phyloP scores from a whole-genome alignment of 2,888 invertebrate species.

The Pachydiplax longipennis region DNA sequence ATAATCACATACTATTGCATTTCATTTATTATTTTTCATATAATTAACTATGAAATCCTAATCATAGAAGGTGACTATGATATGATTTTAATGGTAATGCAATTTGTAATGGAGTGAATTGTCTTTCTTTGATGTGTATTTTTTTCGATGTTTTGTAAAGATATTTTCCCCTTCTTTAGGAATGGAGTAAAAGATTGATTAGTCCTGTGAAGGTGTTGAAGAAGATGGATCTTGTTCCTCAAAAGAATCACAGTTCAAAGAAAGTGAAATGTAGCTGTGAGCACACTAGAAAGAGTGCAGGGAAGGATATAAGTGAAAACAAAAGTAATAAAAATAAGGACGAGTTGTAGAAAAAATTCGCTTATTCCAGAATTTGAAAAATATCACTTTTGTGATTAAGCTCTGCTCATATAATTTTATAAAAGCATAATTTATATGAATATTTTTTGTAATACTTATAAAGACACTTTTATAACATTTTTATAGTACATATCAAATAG shows the following conservation, averaged over 20 bases:
- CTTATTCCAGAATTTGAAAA: not conserved
- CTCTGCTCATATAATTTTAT: too few relatives aligned
- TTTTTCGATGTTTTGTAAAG: not conserved
- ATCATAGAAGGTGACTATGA: too few relatives aligned
- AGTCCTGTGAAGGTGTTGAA: conserved; percentile 66
- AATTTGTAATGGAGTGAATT: too few relatives aligned
- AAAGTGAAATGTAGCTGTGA: conserved; percentile 51
- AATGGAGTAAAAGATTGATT: conserved; percentile 75
- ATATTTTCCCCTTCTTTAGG: conserved; percentile 60
- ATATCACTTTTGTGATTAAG: too few relatives aligned
- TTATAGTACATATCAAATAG: too few relatives aligned
- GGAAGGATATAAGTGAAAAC: not conserved
- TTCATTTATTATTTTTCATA: conserved; percentile 43
- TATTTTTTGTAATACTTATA: too few relatives aligned
- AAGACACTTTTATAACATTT: too few relatives aligned
- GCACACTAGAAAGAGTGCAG: not conserved
- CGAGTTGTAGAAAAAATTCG: not conserved
- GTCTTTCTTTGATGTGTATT: not conserved
- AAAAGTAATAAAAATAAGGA: not conserved
- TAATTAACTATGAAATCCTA: too few relatives aligned
- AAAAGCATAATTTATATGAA: too few relatives aligned
- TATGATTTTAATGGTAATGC: too few relatives aligned
- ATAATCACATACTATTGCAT: not conserved
- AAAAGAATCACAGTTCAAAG: conserved; percentile 57
- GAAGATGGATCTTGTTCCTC: conserved; percentile 70